Percentiles rank a stretch among this genome's conserved stretches.
Evolutionary conservation across 2,888 invertebrate species (phyloP).

Genomic region (Alentia gelatinosa): DNA sequence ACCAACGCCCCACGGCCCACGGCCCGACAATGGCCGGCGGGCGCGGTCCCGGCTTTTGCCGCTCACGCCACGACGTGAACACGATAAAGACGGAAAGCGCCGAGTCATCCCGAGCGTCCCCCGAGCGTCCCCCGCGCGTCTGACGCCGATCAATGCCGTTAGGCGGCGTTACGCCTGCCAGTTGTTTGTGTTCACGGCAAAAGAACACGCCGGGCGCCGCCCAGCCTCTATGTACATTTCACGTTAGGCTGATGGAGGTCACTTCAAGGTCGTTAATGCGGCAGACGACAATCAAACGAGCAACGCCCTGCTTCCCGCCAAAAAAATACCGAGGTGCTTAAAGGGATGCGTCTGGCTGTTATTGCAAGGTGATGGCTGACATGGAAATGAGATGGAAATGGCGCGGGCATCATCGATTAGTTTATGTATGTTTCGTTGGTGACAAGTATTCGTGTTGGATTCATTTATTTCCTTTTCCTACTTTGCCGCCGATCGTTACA

Average conservation of each 20-base stretch:
- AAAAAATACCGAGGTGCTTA: constrained; percentile 6
- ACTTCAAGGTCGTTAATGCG: constrained; percentile 26
- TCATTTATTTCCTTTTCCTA: not conserved
- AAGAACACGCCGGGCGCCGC: not conserved
- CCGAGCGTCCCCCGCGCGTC: not conserved
- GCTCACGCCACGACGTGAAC: too few species aligned
- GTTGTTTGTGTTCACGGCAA: not conserved
- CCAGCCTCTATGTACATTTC: constrained; percentile 2
- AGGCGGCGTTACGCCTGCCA: constrained; percentile 2
- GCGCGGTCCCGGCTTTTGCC: not conserved
- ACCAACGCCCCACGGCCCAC: too few species aligned
- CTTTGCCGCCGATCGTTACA: too few species aligned
- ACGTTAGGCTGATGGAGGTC: constrained; percentile 27
- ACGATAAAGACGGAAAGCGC: not conserved
- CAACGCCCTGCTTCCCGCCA: not conserved
- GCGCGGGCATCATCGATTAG: not conserved
- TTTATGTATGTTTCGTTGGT: not conserved
- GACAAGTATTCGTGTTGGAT: not conserved
- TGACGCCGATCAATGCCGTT: constrained; percentile 1
- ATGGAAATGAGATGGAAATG: constrained; percentile 20
- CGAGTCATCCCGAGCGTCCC: not conserved
- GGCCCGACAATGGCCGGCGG: not conserved
- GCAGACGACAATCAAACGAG: not conserved
- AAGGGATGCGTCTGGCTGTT: not conserved
- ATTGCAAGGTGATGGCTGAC: not conserved